These are phyloP conservation scores for Sebastes glaucus DNA, from an alignment of 2,797 vertebrate species.

Conservation along the genomic window DNA sequence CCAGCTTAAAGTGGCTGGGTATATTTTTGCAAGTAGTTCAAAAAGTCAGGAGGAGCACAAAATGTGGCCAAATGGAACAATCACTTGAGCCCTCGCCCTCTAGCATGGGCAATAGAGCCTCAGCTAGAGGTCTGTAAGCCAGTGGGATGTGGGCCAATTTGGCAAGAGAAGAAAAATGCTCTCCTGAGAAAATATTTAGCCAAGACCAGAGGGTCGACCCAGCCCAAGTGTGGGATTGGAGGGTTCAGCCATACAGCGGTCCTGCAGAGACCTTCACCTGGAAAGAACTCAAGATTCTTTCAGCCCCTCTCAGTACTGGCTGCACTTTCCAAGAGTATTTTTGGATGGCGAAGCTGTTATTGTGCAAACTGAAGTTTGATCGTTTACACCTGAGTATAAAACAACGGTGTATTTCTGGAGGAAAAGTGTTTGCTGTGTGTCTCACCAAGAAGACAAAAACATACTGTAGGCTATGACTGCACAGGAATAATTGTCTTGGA, in stretches of 20 bases:
- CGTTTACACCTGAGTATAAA: neutral
- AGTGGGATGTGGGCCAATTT: conserved; percentile 32
- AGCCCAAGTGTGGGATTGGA: conserved; percentile 31
- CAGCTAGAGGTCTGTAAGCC: conserved; percentile 24
- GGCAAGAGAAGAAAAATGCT: conserved; percentile 38
- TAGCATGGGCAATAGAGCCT: conserved; percentile 19
- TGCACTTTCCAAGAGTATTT: conserved; percentile 29
- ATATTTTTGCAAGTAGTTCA: conserved; percentile 49
- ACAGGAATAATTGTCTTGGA: conserved; percentile 33
- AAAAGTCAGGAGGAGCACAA: conserved; percentile 38
- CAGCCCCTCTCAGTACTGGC: conserved; percentile 11
- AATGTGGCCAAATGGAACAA: conserved; percentile 32
- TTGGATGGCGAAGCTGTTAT: conserved; percentile 22
- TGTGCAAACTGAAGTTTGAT: conserved; percentile 34
- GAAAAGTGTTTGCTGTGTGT: neutral
- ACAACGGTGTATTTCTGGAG: conserved; percentile 7
- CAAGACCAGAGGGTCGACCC: conserved; percentile 25
- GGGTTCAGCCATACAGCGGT: conserved; percentile 9
- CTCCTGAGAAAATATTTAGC: conserved; percentile 65
- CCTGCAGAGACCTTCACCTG: conserved; percentile 31
- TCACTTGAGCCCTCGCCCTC: conserved; percentile 30
- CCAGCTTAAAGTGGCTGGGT: conserved; percentile 20
- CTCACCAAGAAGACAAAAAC: conserved; percentile 17
- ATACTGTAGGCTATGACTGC: conserved; percentile 28
- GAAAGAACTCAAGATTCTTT: conserved; percentile 40